Base-by-base conservation (phyloP, 2,797 vertebrate genomes). In the Chelon labrosus region DNA sequence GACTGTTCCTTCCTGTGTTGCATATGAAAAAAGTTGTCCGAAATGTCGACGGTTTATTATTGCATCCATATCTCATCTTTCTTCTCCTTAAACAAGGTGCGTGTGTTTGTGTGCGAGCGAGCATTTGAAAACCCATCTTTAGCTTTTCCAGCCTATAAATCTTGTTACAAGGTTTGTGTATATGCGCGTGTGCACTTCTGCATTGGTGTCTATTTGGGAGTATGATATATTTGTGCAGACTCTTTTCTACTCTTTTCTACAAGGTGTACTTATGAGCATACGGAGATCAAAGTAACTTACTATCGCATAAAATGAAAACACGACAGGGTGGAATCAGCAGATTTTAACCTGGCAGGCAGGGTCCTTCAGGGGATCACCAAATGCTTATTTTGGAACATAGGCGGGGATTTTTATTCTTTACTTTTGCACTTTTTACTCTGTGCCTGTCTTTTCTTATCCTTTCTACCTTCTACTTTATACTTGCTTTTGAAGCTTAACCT, bases 261-360 rank as follows among this genome's bases (percentile, higher is more conserved):
- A 75, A 75, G 54, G 66, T 87, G 62, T 70, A 80, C 73, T 75
- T 73, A 31, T 37, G 79, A 76, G 76, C 50, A 71, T 31, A 42
- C 42, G 59, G 46, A 75, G 79, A 85, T 90, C 87, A 89, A 88
- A 86, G 78, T 73, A 75, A 75, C 53, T 82, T 67, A 57, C 31
- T 52, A 59, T 79, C 77, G 46, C 65, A 79, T 83, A 51, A 85
- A 85, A 79, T 1, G 17, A 62, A 62, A 64, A 61, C 70, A 51
- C 54, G 59, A 71, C 22, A 16, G 59, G 66, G 67, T 53, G 54
- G 65, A 84, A 69, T 85, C 79, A 47, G 58, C 11, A 4, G 47
- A 72, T 81, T 73, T 61, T 35, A 75, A 57, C 37, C 47, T 17
- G 10, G 57, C 14, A 22, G 47, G 7, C 59, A 13, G 20, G 27